These are phyloP conservation scores for Pavo muticus DNA, from an alignment of 2,113 vertebrate species.

Conservation along the genomic window DNA sequence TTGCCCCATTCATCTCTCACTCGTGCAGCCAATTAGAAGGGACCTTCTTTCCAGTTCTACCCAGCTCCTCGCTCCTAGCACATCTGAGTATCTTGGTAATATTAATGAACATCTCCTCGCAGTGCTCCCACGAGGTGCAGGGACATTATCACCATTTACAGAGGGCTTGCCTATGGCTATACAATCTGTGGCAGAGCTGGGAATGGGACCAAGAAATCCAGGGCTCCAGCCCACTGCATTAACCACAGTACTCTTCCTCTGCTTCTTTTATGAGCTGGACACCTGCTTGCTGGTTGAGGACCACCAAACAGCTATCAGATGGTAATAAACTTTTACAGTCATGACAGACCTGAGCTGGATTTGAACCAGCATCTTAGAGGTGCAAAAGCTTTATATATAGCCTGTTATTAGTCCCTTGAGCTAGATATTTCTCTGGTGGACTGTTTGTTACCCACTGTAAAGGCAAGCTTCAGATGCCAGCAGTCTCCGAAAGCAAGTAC, in stretches of 20 bases:
- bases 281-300: conserved; percentile 47
- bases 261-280: conserved; percentile 25
- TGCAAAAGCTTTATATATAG: conserved; percentile 29
- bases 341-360: conserved; percentile 45
- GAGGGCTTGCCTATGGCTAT: conserved; percentile 33
- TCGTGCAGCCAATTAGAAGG: neutral
- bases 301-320: conserved; percentile 54
- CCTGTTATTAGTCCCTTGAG: neutral
- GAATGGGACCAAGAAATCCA: conserved; percentile 46
- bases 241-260: conserved; percentile 9
- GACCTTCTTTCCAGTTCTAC: conserved; percentile 13
- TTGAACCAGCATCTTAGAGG: conserved; percentile 55
- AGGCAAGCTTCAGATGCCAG: neutral
- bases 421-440: neutral
- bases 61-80: neutral
- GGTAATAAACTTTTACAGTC: conserved; percentile 56
- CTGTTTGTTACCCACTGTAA: neutral
- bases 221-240: neutral
- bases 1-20: neutral
- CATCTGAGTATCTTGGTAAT: neutral
- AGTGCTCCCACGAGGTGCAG: neutral
- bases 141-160: conserved; percentile 33
- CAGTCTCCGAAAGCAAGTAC: neutral
- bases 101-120: conserved; percentile 39
- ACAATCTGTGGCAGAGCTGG: conserved; percentile 44